Evolutionary conservation across 2,797 vertebrate species (phyloP), one percentile per base, ranked within the genome.

Genomic region (Melanotaenia nigrans): DNA sequence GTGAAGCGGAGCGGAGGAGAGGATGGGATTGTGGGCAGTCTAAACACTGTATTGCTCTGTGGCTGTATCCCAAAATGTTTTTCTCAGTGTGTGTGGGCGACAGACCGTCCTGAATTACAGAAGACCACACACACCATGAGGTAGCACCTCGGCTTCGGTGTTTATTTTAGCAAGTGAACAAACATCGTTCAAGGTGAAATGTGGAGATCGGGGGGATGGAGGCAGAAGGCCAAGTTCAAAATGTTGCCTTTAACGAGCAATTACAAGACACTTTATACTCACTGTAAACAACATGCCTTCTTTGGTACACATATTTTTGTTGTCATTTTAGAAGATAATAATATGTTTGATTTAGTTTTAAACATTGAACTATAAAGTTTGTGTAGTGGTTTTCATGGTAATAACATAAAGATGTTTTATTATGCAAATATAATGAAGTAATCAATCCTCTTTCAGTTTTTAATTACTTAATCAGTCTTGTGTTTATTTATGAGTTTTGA

Each of bases 1-100:
- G 71, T 73, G 73, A 61, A 66, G 68, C 49, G 3, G 4, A 63
- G 73, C 9, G 2, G 51, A 57, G 73, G 12, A 73, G 79, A 84
- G 84, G 79, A 84, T 77, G 71, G 87, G 75, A 90, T 87, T 90
- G 86, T 85, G 89, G 88, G 85, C 71, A 82, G 87, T 87, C 82
- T 91, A 92, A 93, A 91, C 87, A 91, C 85, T 5, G 78, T 86
- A 84, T 87, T 87, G 77, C 86, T 90, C 82, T 90, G 90, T 78
- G 87, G 89, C 85, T 64, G 10, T 42, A 72, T 87, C 85, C 87
- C 77, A 86, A 76, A 85, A 85, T 87, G 86, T 82, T 84, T 83
- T 77, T 73, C 20, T 79, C 62, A 77, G 82, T 53, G 79, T 32
- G 73, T 1, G 60, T 61, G 62, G 79, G 73, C 22, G 56, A 84